Base-by-base conservation (phyloP, 2,888 invertebrate species). In the Eilema griseolum region DNA sequence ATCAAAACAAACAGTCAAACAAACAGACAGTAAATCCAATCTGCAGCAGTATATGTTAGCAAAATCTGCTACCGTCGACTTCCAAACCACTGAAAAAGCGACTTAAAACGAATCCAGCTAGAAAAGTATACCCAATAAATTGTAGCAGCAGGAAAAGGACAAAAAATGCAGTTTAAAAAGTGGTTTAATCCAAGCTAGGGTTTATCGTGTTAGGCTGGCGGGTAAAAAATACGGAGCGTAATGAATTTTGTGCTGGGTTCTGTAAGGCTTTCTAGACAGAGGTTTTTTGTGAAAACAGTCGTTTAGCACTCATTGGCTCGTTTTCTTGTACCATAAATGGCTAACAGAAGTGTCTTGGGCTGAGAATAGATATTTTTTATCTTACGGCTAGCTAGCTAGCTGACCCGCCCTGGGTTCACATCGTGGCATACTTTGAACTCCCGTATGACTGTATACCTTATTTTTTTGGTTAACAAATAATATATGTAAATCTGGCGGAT, bases 151-250 rank as follows among this genome's bases (percentile, higher is more conserved):
- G 0, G 71, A 77, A 70, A 68, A 74, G 70, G 79, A 78, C 52
- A 66, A 72, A 73, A 73, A 46, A 75, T 75, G 76, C 79, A 83
- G 77, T 79, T 79, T 79, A 80, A 82, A 82, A 82, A 82, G 82
- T 82, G 75, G 77, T 80, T 82, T 82, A 82, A 82, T 82, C 82
- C 82, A 26, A 75, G 70, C 81, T 73, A 77, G 76, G 81, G 78
- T 85, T 88, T 88, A 87, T 86, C 83, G 81, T 78, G 79, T 83
- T 83, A 84, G 79, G 79, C 75, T 66, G 74, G 67, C 72, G 77
- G 77, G 66, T 23, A 75, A 76, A 82, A 83, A 81, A 79, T 74
- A 75, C 70, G 61, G 64, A 61, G 10, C 61, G 68, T 73, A 75
- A 76, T 74, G 79, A 75, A 74, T 76, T 79, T 76, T 72, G 65